These are phyloP conservation scores for Momotus momota DNA, from an alignment of 2,797 vertebrate genomes.

Conservation along the genomic window DNA sequence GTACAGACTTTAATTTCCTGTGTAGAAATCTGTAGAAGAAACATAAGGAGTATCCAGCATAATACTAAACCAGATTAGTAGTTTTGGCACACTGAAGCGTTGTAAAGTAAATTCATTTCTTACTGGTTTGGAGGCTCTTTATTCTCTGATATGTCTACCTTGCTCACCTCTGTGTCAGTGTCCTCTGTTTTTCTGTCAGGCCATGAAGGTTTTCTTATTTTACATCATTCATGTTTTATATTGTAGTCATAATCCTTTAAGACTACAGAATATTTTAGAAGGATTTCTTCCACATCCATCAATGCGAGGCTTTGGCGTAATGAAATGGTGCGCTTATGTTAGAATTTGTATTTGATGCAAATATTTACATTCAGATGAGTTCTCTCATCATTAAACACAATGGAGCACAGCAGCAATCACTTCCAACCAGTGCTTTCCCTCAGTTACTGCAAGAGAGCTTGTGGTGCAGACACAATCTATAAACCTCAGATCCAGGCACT, in stretches of 20 bases:
- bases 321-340: neutral
- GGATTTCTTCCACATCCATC: neutral
- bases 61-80: conserved; percentile 38
- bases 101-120: neutral
- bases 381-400: neutral
- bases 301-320: neutral
- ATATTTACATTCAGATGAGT: conserved; percentile 2
- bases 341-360: neutral
- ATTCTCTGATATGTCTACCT: neutral
- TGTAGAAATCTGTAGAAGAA: conserved; percentile 63
- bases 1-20: conserved; percentile 73
- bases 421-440: neutral
- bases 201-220: neutral
- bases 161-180: neutral
- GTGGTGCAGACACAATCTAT: neutral
- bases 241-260: neutral
- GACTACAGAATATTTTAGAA: neutral
- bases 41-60: conserved; percentile 32
- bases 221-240: neutral
- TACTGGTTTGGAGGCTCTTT: conserved; percentile 19
- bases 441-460: neutral
- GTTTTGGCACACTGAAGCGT: neutral
- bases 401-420: neutral
- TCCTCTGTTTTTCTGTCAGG: neutral
- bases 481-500: neutral